Evolutionary conservation across 2,888 invertebrate species (phyloP), one percentile per base, ranked within the genome.

Genomic region (Idaea dimidiata): DNA sequence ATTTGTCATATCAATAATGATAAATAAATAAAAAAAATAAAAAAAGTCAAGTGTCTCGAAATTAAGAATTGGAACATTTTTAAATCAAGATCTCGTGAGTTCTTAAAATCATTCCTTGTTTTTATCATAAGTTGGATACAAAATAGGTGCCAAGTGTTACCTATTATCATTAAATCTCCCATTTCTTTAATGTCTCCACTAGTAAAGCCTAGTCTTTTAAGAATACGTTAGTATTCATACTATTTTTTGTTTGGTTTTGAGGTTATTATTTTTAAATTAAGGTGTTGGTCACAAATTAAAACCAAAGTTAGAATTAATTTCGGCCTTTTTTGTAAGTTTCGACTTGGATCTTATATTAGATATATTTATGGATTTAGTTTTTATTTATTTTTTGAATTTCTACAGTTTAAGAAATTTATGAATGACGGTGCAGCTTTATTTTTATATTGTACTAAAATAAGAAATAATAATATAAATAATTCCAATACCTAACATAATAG

Each of bases 241-340:
- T 60, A 53, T 31, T 17, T 54, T n/a, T 17, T 16, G 2, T 54
- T 16, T 16, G n/a, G 17, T 54, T 54, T 54, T 56, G 56, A 18
- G 17, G 56, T 56, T 4, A 56, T 56, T 56, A 57, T 67, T 65
- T 65, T 66, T 3, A 24, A 24, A 24, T 3, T 24, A 78, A 16
- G 76, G 74, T 79, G 79, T 85, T 80, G 80, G 86, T 87, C 87
- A 87, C 86, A 86, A 87, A 83, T 76, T 84, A 87, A n/a, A 84
- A 83, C 90, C 89, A 89, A 90, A 90, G 89, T 81, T 89, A 88
- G 83, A 72, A 72, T 79, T 65, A 17, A 8, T 71, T 65, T 69
- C 71, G 74, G 73, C 68, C 66, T 65, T 69, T 64, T 71, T 73
- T 68, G 43, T 43, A 43, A 43, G 43, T 43, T 43, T 43, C 43